phyloP scores from a whole-genome alignment of 2,797 vertebrate species.

The Crenichthys baileyi region DNA sequence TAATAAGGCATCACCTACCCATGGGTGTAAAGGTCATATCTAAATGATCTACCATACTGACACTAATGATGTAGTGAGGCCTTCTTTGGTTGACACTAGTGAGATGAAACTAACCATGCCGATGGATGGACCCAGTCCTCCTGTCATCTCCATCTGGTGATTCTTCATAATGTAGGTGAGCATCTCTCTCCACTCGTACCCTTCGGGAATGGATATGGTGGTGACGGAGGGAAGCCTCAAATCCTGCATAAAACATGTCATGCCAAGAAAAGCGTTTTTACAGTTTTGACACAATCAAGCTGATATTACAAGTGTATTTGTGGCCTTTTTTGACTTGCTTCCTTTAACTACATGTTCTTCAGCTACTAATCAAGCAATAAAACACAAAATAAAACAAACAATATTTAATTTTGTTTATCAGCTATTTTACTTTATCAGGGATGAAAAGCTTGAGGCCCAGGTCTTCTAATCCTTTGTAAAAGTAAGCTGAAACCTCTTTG shows the following conservation, averaged over 20 bases:
- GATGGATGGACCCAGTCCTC: constrained; percentile 89
- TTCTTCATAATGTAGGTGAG: constrained; percentile 87
- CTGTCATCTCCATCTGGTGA: constrained; percentile 87
- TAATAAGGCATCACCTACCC: neutral
- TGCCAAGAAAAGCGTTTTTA: neutral
- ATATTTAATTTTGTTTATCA: neutral
- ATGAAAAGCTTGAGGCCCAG: constrained; percentile 92
- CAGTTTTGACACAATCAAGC: neutral
- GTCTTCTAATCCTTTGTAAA: constrained; percentile 85
- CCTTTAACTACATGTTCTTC: neutral
- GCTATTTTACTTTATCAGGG: constrained; percentile 84
- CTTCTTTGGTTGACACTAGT: neutral
- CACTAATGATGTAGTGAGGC: neutral
- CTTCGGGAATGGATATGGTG: constrained; percentile 85
- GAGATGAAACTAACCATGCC: constrained; percentile 86
- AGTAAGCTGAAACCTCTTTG: constrained; percentile 78
- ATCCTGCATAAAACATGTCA: constrained; percentile 72
- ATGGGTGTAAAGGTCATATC: neutral
- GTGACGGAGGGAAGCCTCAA: constrained; percentile 92
- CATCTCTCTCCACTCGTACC: constrained; percentile 90
- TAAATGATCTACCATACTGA: neutral
- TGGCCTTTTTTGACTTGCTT: neutral
- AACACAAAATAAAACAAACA: neutral
- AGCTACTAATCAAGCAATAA: neutral
- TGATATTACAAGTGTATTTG: neutral